Evolutionary conservation across 2,888 invertebrate genomes (phyloP).

Genomic region (Vannuccia rotundouncinata): DNA sequence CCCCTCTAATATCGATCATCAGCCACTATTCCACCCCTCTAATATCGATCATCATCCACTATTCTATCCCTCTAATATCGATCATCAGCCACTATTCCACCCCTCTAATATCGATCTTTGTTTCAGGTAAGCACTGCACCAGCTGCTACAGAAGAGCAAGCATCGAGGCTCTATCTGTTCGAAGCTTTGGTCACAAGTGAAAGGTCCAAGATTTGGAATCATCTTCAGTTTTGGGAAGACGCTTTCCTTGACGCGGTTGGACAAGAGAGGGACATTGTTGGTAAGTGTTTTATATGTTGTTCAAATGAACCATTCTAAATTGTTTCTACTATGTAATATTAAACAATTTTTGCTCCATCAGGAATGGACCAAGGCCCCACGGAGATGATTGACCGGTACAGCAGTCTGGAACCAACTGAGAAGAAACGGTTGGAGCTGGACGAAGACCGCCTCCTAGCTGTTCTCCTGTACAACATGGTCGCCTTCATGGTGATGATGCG

Average conservation of each 20-base stretch:
- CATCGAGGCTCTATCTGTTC: slow-evolving; percentile 30
- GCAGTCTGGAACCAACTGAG: slow-evolving; percentile 47
- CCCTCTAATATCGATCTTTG: not conserved
- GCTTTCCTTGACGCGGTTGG: slow-evolving; percentile 92
- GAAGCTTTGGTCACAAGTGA: slow-evolving; percentile 61
- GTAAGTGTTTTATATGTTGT: slow-evolving; percentile 58
- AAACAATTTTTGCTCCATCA: no score
- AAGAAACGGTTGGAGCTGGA: slow-evolving; percentile 88
- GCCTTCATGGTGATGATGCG: slow-evolving; percentile 89
- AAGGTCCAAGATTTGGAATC: slow-evolving; percentile 84
- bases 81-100: no score
- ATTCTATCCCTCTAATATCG: no score
- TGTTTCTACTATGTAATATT: not conserved
- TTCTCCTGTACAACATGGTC: slow-evolving; percentile 88
- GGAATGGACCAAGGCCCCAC: slow-evolving; percentile 97
- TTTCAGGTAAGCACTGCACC: slow-evolving; percentile 10
- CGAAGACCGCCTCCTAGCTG: slow-evolving; percentile 87
- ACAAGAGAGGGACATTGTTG: slow-evolving; percentile 92
- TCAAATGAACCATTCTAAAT: no score
- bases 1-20: not conserved
- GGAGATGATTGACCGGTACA: slow-evolving; percentile 90
- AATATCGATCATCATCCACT: not conserved
- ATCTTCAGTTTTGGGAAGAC: slow-evolving; percentile 90
- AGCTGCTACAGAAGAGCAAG: not conserved
- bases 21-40: no score